Conservation (phyloP, 2,888 invertebrate species). For the Neoascia interrupta region DNA sequence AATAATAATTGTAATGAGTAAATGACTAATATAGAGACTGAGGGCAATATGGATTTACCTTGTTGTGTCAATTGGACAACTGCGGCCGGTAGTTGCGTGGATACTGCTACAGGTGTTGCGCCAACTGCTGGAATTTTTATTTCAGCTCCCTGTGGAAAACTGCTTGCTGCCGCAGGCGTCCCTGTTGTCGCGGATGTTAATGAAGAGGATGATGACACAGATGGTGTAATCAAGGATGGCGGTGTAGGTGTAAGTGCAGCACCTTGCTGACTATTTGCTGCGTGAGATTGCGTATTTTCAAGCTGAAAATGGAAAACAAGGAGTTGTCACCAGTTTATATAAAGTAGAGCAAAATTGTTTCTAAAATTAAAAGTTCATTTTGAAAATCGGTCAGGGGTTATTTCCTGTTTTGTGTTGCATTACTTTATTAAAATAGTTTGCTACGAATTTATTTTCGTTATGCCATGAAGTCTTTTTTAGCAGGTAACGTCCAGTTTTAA, state of each 20-base stretch:
- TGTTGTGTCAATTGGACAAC: conserved; percentile 83
- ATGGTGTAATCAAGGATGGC: conserved; percentile 59
- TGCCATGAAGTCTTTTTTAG: no score
- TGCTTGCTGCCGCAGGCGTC: conserved; percentile 53
- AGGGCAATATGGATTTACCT: conserved; percentile 78
- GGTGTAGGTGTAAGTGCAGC: conserved; percentile 50
- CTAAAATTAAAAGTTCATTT: no score
- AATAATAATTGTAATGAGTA: conserved; percentile 21
- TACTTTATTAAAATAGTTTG: no score
- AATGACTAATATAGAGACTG: neutral
- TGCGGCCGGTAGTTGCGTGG: conserved; percentile 83
- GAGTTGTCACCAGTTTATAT: no score
- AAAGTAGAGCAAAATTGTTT: no score
- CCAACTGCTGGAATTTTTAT: conserved; percentile 83
- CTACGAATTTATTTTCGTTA: no score
- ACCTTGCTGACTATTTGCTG: conserved; percentile 63
- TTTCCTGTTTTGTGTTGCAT: no score
- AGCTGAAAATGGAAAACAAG: no score
- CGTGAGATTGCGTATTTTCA: conserved; percentile 78
- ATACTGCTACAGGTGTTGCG: conserved; percentile 83
- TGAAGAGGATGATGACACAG: conserved; percentile 32
- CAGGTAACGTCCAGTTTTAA: no score
- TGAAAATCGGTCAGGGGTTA: no score
- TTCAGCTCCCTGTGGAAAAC: conserved; percentile 80
- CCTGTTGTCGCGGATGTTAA: conserved; percentile 19